Base-by-base conservation (phyloP, 2,797 vertebrate species). In the Miichthys miiuy region DNA sequence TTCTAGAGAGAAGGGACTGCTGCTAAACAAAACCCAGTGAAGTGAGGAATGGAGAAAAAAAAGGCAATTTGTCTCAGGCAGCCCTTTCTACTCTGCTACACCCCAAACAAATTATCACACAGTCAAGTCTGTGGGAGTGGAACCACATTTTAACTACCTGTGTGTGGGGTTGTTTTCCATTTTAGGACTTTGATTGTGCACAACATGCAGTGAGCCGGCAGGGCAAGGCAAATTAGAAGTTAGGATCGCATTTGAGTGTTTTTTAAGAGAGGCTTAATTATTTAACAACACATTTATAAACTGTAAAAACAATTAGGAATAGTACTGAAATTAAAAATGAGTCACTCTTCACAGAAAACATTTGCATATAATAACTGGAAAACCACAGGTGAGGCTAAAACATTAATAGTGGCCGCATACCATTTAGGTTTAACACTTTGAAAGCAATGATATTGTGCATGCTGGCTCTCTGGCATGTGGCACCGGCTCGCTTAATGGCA, bases 71-170 rank as follows among this genome's bases (percentile, higher is more conserved):
- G 76, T 87, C 56, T 51, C 27, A 72, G 52, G 65, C 72, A 34
- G 46, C 44, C 30, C 20, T 74, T 79, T 83, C 56, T 75, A 56
- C 81, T 81, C 58, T 61, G 62, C 75, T 77, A 52, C 65, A 80
- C 70, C 80, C 75, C 68, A 82, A 54, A 72, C 51, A 57, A 83
- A 82, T 79, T 52, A 77, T 79, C 63, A 68, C 77, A 46, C 10
- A 25, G 51, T 42, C 14, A 56, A 47, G 27, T 17, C 46, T 23
- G 60, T 41, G 23, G 46, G n/a, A 81, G 52, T 16, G 72, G 48
- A 87, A 64, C 62, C 46, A n/a, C 3, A 1, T 68, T 78, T 63
- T n/a, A 71, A 72, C 72, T 5, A 46, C 57, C 64, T 64, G 25
- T 57, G 38, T 60, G 52, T 17, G 7, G 18, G 1, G 23, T 50